Evolutionary conservation across 2,888 invertebrate genomes (phyloP).

Genomic region (Galerucella nymphaeae): DNA sequence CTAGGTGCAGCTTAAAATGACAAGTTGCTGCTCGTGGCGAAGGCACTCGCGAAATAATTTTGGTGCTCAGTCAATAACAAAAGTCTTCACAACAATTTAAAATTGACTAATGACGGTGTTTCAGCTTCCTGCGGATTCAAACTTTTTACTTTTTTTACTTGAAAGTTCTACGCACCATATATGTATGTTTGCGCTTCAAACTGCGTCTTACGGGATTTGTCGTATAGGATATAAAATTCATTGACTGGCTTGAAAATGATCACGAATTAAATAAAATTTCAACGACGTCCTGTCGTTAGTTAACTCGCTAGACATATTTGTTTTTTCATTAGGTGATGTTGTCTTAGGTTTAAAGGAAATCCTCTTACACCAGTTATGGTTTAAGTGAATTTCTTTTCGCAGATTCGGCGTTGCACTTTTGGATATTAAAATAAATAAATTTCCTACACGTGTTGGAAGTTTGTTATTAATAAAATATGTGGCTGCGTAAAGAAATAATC

Average conservation of each 20-base stretch:
- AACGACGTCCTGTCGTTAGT: constrained; percentile 45
- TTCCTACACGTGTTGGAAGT: too few species aligned
- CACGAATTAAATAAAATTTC: constrained; percentile 34
- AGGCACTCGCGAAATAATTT: too few species aligned
- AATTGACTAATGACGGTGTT: too few species aligned
- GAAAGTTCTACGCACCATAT: constrained; percentile 5
- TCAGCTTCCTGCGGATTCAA: too few species aligned
- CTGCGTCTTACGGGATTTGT: constrained; percentile 43
- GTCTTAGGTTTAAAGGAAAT: constrained; percentile 20
- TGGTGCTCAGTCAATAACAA: too few species aligned
- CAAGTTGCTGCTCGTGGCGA: too few species aligned
- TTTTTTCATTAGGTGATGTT: constrained; percentile 15
- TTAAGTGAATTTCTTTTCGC: neutral
- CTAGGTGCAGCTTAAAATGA: too few species aligned
- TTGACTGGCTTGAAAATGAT: constrained; percentile 42
- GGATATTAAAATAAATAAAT: too few species aligned
- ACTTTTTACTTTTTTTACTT: neutral
- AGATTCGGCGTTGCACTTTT: neutral
- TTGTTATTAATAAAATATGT: too few species aligned
- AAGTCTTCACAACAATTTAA: too few species aligned
- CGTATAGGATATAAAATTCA: constrained; percentile 44
- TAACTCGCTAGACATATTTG: constrained; percentile 28
- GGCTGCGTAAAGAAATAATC: too few species aligned
- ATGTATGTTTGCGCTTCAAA: constrained; percentile 24
- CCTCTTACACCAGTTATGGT: constrained; percentile 13